Evolutionary conservation across 2,797 vertebrate genomes (phyloP), one percentile per base, ranked within the genome.

Genomic region (Diglossa cyanea): DNA sequence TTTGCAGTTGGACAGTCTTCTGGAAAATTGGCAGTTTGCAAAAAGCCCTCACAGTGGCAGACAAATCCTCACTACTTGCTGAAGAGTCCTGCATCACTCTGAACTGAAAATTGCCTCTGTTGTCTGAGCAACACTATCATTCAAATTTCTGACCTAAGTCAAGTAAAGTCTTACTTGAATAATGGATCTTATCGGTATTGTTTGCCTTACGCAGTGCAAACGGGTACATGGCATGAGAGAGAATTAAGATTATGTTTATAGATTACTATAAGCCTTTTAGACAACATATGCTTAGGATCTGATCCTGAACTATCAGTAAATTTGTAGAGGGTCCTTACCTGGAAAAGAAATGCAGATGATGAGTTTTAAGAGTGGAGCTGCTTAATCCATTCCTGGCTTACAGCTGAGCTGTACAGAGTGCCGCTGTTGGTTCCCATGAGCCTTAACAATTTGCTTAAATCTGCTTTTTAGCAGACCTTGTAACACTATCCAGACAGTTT

Each of bases 401-500:
- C 9, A 54, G 21, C 42, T 86, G 45, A 58, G 42, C 30, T 80
- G 21, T 45, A 42, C 12, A 66, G 28, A 37, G 17, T 70, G 26
- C n/a, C 1, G 1, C 63, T 92, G 30, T 25, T 88, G 9, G 10
- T 63, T 85, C 62, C 65, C 31, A 17, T 50, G 47, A 83, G 66
- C 75, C 39, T 66, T 62, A 53, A 44, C 16, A 63, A 55, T 87
- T 94, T 93, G 45, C 63, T 93, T 86, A 80, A 39, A 68, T 93
- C 60, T 95, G 80, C 39, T 78, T 90, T 96, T 90, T 83, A 86
- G 72, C 37, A 79, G 57, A 67, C 18, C 68, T 90, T 74, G 20
- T 74, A 89, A 74, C 23, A 11, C 30, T 58, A 37, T 66, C 58
- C 39, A 77, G 80, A 39, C 45, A 77, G n/a, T 95, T 97, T 96